Percentiles rank a stretch among this genome's conserved stretches.
Evolutionary conservation across 2,888 invertebrate species (phyloP).

Genomic region (Bunonema sp.): DNA sequence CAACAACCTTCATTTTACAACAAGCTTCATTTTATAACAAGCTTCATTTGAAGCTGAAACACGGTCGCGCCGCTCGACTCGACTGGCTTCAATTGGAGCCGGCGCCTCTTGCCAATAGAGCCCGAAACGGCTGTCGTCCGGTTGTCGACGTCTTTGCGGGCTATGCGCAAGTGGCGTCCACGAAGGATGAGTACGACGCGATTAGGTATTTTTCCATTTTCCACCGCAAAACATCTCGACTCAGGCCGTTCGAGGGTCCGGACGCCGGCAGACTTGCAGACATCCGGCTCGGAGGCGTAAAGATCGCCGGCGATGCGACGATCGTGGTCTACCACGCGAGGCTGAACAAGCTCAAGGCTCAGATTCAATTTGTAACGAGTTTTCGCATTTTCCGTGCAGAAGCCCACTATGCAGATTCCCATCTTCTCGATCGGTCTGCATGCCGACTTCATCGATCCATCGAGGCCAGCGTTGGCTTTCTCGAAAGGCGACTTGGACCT

Average conservation of each 20-base stretch:
- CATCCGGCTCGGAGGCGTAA: neutral
- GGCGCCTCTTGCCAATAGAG: slow-evolving; percentile 66
- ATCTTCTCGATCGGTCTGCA: slow-evolving; percentile 53
- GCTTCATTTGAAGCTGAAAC: slow-evolving; percentile 56
- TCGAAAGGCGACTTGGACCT: slow-evolving; percentile 13
- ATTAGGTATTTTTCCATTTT: slow-evolving; percentile 53
- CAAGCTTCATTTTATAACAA: too few relatives aligned
- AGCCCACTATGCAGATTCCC: slow-evolving; percentile 6
- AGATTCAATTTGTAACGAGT: too few relatives aligned
- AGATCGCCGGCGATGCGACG: neutral
- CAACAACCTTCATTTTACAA: too few relatives aligned
- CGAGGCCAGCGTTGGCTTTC: too few relatives aligned
- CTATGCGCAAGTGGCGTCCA: slow-evolving; percentile 50
- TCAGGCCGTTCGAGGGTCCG: slow-evolving; percentile 46
- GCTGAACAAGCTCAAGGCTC: too few relatives aligned
- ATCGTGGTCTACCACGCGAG: neutral
- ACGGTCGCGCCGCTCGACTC: slow-evolving; percentile 67
- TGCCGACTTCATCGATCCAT: slow-evolving; percentile 57
- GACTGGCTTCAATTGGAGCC: slow-evolving; percentile 68
- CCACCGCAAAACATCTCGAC: neutral
- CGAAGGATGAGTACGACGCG: slow-evolving; percentile 73
- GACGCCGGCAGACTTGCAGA: slow-evolving; percentile 22
- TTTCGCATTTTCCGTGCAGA: slow-evolving; percentile 6
- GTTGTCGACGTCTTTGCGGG: slow-evolving; percentile 79
- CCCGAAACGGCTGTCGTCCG: slow-evolving; percentile 73